A percentile compares a stretch with the other conserved stretches of the same genome.
phyloP scores from a whole-genome alignment of 1,140 invertebrate species.

The Trichonephila inaurata region DNA sequence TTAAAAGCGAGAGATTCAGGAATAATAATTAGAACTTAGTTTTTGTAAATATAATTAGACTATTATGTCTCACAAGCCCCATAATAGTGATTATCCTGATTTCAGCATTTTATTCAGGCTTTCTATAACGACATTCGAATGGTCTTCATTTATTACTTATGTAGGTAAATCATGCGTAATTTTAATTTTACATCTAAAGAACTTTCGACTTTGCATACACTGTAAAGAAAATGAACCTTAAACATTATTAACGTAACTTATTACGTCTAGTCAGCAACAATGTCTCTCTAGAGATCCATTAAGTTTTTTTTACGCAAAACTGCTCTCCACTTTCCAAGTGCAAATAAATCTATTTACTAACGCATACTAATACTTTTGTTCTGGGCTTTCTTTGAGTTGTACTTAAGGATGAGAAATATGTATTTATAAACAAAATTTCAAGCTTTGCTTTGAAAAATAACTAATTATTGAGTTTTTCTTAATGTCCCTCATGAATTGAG shows the following conservation, averaged over 20 bases:
- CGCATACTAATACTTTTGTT: not conserved
- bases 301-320: not conserved
- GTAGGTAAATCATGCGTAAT: not conserved
- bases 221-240: not conserved
- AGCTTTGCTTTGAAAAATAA: too few species aligned
- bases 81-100: too few species aligned
- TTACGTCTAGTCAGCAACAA: constrained; percentile 54
- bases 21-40: too few species aligned
- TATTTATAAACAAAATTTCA: too few species aligned
- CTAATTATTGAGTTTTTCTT: too few species aligned
- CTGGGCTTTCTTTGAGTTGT: not conserved
- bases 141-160: not conserved
- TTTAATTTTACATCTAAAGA: not conserved
- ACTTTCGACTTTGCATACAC: not conserved
- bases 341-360: constrained; percentile 30
- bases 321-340: not conserved
- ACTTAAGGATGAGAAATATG: not conserved
- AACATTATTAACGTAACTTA: constrained; percentile 34
- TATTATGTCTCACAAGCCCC: too few species aligned
- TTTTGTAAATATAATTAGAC: too few species aligned
- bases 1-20: too few species aligned
- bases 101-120: too few species aligned
- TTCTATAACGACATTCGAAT: not conserved
- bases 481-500: too few species aligned
- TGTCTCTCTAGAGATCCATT: constrained; percentile 23